phyloP scores from a whole-genome alignment of 1,140 invertebrate species.

The Lordiphosa mommai region DNA sequence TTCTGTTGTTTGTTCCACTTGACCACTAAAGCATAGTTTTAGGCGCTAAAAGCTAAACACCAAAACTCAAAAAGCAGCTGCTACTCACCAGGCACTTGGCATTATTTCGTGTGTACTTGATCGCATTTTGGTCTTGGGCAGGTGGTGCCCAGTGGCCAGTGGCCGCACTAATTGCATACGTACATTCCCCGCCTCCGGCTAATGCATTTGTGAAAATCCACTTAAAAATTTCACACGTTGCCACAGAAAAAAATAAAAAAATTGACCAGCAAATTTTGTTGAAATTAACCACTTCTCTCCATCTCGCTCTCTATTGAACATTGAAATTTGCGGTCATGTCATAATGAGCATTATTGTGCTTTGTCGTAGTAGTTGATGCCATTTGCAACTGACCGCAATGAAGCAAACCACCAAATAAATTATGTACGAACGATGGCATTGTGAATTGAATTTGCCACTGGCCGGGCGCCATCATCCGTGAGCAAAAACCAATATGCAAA shows the following conservation, averaged over 20 bases:
- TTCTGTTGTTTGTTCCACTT: conserved; percentile 74
- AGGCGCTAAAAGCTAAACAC: conserved; percentile 77
- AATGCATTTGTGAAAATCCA: conserved; percentile 9
- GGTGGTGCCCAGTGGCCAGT: conserved; percentile 47
- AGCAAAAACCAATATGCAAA: conserved; percentile 29
- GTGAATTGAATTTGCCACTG: conserved; percentile 44
- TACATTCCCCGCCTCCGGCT: neutral
- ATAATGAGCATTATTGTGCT: conserved; percentile 45
- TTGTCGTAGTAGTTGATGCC: conserved; percentile 23
- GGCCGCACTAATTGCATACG: conserved; percentile 61
- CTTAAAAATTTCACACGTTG: neutral
- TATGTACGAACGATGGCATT: conserved; percentile 47
- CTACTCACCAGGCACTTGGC: conserved; percentile 52
- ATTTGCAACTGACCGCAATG: conserved; percentile 43
- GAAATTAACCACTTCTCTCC: neutral
- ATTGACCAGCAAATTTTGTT: neutral
- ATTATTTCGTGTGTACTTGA: conserved; percentile 45
- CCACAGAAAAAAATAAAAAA: neutral
- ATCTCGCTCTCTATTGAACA: conserved; percentile 30
- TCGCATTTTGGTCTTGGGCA: conserved; percentile 33
- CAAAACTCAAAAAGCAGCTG: conserved; percentile 76
- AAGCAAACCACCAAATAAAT: conserved; percentile 72
- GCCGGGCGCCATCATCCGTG: conserved; percentile 6
- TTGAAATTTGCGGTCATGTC: conserved; percentile 58
- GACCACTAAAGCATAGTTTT: conserved; percentile 77